These are phyloP conservation scores for Passer domesticus DNA, from an alignment of 2,113 vertebrate genomes.

Conservation along the genomic window DNA sequence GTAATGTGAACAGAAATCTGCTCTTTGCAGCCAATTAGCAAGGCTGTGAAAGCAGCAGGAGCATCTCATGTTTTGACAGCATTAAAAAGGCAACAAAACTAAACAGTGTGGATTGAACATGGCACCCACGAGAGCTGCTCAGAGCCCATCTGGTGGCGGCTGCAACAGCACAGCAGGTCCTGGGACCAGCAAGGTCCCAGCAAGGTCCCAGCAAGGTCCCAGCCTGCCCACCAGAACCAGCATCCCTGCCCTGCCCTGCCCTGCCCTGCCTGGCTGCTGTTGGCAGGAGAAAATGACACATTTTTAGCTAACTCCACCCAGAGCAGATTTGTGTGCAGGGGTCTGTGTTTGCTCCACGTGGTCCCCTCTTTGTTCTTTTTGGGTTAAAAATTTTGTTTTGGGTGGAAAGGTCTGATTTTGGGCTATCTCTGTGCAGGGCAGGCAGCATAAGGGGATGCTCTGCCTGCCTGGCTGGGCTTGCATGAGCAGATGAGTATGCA, in stretches of 20 bases:
- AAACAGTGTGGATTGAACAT: background rate
- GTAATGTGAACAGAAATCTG: constrained; percentile 16
- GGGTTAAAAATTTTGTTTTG: background rate
- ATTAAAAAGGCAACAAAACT: constrained; percentile 10
- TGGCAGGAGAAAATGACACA: background rate
- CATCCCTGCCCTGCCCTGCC: background rate
- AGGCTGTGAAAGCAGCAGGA: constrained; percentile 22
- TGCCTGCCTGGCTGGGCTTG: background rate
- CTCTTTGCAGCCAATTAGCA: constrained; percentile 35
- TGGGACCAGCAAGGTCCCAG: background rate
- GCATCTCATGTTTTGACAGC: constrained; percentile 36
- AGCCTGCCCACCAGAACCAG: background rate
- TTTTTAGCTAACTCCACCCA: background rate
- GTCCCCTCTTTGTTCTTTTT: background rate
- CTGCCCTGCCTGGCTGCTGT: background rate
- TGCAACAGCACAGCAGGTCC: background rate
- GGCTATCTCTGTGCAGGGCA: background rate
- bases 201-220: background rate
- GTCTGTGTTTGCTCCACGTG: rapidly evolving
- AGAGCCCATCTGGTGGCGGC: background rate
- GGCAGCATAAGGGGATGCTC: background rate
- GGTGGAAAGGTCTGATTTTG: background rate
- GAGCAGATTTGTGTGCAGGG: background rate
- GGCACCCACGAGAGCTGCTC: background rate
- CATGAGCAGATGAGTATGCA: background rate